phyloP scores from a whole-genome alignment of 2,113 vertebrate genomes.

The Hippocampus abdominalis region DNA sequence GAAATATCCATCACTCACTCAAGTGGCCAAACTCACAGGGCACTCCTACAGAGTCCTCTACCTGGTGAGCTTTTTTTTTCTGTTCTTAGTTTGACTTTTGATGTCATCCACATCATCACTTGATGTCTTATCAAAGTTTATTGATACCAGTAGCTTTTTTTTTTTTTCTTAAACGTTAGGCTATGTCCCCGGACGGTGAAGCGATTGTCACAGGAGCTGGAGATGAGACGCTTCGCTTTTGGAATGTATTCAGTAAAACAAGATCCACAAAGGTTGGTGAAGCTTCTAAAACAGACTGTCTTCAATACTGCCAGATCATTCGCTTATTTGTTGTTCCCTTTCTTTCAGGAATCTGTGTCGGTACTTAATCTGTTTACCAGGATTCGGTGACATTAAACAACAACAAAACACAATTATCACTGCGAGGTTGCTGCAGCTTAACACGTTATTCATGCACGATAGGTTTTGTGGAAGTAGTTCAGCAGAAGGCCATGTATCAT shows the following conservation, averaged over 20 bases:
- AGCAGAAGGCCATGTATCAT: neutral
- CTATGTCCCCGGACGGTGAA: constrained; percentile 97
- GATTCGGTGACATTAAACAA: constrained; percentile 75
- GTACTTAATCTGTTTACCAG: constrained; percentile 93
- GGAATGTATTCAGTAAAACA: constrained; percentile 98
- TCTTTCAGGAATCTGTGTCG: constrained; percentile 82
- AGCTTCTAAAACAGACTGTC: neutral
- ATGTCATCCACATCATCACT: neutral
- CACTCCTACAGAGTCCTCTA: constrained; percentile 96
- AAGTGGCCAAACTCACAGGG: constrained; percentile 95
- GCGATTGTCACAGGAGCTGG: constrained; percentile 97
- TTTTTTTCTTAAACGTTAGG: constrained; percentile 64
- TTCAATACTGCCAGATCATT: neutral
- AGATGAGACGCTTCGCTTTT: constrained; percentile 94
- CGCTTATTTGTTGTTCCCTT: neutral
- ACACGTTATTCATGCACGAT: neutral
- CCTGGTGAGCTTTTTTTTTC: constrained; percentile 73
- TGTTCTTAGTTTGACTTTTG: neutral
- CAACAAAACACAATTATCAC: neutral
- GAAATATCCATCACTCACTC: constrained; percentile 96
- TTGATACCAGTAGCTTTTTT: neutral
- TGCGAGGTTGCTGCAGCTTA: neutral
- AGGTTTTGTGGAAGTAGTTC: neutral
- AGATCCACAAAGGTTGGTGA: constrained; percentile 88
- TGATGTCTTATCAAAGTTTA: neutral